Percentiles rank a stretch among this genome's conserved stretches.
Conservation (phyloP, 2,888 invertebrate genomes). For the Leptura quadrifasciata region DNA sequence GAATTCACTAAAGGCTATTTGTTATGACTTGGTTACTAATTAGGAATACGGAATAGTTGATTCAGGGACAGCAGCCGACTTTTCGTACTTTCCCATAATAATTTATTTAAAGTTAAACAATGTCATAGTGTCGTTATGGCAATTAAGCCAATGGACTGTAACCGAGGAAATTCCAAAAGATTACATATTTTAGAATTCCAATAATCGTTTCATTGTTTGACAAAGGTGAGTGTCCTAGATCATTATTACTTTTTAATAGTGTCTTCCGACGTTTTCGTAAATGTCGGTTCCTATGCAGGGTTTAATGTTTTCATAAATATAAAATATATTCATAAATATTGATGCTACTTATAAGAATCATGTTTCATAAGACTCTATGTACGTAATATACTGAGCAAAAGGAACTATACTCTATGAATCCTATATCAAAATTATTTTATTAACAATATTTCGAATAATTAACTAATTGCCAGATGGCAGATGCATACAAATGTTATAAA, state of each 20-base stretch:
- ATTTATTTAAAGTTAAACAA: neutral
- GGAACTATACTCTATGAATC: no score
- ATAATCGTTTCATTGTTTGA: neutral
- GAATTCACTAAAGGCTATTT: neutral
- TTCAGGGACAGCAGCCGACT: neutral
- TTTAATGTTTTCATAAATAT: no score
- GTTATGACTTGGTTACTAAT: slow-evolving; percentile 14
- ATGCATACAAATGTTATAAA: no score
- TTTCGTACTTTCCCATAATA: slow-evolving; percentile 20
- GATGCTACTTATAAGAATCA: no score
- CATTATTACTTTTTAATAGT: neutral
- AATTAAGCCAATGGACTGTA: slow-evolving; percentile 13
- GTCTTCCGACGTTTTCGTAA: no score
- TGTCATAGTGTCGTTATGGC: neutral
- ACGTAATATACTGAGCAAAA: no score
- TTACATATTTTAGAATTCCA: neutral
- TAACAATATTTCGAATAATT: no score
- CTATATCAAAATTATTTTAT: no score
- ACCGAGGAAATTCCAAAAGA: slow-evolving; percentile 10
- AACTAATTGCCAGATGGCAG: no score
- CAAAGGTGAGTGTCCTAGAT: neutral
- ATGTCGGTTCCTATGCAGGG: no score
- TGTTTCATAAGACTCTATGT: no score
- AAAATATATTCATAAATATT: no score
- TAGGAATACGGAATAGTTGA: neutral